These are phyloP conservation scores for Vespertilio murinus DNA, from an alignment of 2,797 vertebrate species.

Conservation along the genomic window DNA sequence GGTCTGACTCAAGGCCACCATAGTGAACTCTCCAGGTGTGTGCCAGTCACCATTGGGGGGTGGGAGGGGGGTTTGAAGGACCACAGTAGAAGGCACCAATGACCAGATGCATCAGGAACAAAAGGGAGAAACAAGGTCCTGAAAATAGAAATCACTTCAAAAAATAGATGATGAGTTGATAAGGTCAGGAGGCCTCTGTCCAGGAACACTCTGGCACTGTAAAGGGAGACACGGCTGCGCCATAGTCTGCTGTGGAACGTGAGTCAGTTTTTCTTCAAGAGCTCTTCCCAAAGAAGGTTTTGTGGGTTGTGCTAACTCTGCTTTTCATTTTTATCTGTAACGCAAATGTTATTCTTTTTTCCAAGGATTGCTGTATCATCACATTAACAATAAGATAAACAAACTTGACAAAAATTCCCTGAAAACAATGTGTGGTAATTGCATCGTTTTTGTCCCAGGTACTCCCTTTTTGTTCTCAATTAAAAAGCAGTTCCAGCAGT, in stretches of 20 bases:
- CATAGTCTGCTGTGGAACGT: neutral
- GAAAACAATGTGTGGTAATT: conserved; percentile 39
- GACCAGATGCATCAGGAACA: conserved; percentile 48
- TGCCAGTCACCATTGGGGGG: neutral
- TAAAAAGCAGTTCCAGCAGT: conserved; percentile 34
- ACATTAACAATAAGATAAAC: conserved; percentile 72
- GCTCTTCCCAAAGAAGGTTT: conserved; percentile 53
- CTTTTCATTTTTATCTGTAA: conserved; percentile 71
- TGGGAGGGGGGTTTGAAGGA: neutral
- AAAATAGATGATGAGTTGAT: conserved; percentile 56
- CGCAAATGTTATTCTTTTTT: conserved; percentile 32
- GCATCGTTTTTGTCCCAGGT: conserved; percentile 24
- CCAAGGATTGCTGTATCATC: conserved; percentile 69
- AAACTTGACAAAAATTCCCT: conserved; percentile 55
- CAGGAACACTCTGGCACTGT: conserved; percentile 34
- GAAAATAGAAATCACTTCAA: conserved; percentile 68
- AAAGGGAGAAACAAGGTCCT: conserved; percentile 19
- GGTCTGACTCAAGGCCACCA: neutral
- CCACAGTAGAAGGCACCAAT: neutral
- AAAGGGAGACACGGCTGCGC: neutral
- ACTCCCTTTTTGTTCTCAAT: conserved; percentile 47
- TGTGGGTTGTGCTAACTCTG: conserved; percentile 59
- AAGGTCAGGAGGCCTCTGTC: conserved; percentile 58
- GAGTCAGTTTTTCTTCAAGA: conserved; percentile 36
- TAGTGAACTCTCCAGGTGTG: neutral